phyloP scores from a whole-genome alignment of 2,888 invertebrate species.

The Tetheella fluctuosa region DNA sequence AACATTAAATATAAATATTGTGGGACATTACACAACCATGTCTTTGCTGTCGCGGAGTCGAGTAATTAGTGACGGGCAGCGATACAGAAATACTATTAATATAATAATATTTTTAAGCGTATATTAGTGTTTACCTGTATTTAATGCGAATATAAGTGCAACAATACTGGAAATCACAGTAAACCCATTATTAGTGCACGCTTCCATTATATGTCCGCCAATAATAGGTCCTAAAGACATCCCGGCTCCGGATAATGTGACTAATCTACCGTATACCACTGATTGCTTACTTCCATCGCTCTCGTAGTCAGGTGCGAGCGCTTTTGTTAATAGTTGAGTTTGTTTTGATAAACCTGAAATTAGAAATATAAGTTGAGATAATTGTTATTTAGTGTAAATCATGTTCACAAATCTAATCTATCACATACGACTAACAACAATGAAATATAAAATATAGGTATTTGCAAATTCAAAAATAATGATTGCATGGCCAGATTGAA shows the following conservation, averaged over 20 bases:
- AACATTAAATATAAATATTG: too few species aligned
- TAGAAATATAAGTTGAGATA: background rate
- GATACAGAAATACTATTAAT: too few species aligned
- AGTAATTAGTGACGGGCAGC: too few species aligned
- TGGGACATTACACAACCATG: too few species aligned
- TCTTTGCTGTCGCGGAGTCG: too few species aligned
- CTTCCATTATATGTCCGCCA: conserved; percentile 84
- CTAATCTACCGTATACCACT: conserved; percentile 81
- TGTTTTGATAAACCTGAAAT: conserved; percentile 85
- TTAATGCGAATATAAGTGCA: conserved; percentile 42
- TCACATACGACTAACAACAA: too few species aligned
- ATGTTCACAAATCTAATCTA: too few species aligned
- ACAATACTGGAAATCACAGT: conserved; percentile 63
- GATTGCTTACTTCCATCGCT: conserved; percentile 69
- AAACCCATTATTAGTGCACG: conserved; percentile 75
- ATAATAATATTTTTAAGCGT: too few species aligned
- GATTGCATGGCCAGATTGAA: background rate
- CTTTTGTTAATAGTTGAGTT: conserved; percentile 84
- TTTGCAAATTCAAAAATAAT: too few species aligned
- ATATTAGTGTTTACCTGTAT: conserved; percentile 38
- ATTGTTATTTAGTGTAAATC: background rate
- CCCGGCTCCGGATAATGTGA: conserved; percentile 84
- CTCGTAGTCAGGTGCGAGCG: conserved; percentile 83
- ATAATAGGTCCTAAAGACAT: conserved; percentile 86
- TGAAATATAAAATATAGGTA: too few species aligned